These are phyloP conservation scores for Mobula birostris DNA, from an alignment of 2,113 vertebrate species.

Conservation along the genomic window DNA sequence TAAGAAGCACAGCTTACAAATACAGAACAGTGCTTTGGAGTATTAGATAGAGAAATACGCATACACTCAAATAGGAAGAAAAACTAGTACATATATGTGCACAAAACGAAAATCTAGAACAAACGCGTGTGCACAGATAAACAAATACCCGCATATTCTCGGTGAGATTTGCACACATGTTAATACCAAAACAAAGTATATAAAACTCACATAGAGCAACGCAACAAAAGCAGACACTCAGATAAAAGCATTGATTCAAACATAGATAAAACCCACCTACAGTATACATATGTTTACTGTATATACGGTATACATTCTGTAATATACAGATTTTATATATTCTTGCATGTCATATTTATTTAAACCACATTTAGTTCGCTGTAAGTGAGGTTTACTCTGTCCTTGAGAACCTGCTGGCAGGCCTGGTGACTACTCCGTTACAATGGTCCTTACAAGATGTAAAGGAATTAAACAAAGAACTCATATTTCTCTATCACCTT, in stretches of 20 bases:
- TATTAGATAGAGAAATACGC: neutral
- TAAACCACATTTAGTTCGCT: neutral
- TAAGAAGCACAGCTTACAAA: neutral
- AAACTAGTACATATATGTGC: neutral
- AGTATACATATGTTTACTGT: too few species aligned
- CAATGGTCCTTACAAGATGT: neutral
- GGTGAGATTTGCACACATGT: too few species aligned
- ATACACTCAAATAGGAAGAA: neutral
- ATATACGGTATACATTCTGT: too few species aligned
- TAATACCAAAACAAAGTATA: too few species aligned
- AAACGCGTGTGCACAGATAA: too few species aligned
- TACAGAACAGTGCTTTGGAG: too few species aligned
- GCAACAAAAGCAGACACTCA: neutral
- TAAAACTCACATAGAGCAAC: neutral
- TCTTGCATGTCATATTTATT: neutral
- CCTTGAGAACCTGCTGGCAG: neutral
- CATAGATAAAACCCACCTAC: neutral
- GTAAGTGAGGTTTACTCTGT: neutral
- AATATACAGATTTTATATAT: too few species aligned
- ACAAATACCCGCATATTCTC: too few species aligned
- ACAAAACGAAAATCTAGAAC: too few species aligned
- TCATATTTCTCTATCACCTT: neutral
- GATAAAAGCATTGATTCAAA: neutral
- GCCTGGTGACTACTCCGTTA: neutral
- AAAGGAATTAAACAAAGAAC: neutral